Evolutionary conservation across 2,113 vertebrate genomes (phyloP).

Genomic region (Cyrtonyx montezumae): DNA sequence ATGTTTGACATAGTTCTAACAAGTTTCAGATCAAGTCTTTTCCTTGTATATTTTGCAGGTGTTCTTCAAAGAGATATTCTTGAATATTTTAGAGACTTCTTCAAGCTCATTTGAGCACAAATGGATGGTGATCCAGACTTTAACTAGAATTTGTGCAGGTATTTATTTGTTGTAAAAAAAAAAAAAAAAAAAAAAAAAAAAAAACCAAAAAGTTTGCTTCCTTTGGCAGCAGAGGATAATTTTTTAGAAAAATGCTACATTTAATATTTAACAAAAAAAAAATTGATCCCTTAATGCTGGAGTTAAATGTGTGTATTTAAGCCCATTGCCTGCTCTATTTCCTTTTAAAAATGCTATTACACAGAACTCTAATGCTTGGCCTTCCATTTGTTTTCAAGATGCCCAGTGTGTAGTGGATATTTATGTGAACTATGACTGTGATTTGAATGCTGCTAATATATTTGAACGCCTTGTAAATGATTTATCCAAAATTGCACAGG

Average conservation of each 20-base stretch:
- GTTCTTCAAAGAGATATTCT: conserved; percentile 98
- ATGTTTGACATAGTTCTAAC: background rate
- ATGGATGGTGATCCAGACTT: conserved; percentile 99
- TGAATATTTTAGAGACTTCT: conserved; percentile 97
- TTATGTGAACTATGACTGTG: conserved; percentile 98
- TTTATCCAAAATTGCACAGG: conserved; percentile 97
- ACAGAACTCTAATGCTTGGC: background rate
- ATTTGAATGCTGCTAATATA: conserved; percentile 97
- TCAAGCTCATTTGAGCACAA: conserved; percentile 98
- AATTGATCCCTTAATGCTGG: background rate
- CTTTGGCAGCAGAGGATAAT: background rate
- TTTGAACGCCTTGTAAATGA: conserved; percentile 97
- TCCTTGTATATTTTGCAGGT: conserved; percentile 79
- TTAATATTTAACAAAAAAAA: background rate
- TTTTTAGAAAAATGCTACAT: background rate
- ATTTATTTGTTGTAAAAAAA: background rate
- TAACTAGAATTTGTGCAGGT: conserved; percentile 99
- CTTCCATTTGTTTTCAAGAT: conserved; percentile 80
- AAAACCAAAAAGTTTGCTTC: background rate
- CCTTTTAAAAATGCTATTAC: background rate
- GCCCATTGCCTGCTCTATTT: background rate
- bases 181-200: background rate
- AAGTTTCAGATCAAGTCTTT: background rate
- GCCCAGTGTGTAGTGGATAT: conserved; percentile 99
- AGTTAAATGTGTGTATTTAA: background rate